phyloP scores from a whole-genome alignment of 1,140 invertebrate species.

The Cotesia typhae region DNA sequence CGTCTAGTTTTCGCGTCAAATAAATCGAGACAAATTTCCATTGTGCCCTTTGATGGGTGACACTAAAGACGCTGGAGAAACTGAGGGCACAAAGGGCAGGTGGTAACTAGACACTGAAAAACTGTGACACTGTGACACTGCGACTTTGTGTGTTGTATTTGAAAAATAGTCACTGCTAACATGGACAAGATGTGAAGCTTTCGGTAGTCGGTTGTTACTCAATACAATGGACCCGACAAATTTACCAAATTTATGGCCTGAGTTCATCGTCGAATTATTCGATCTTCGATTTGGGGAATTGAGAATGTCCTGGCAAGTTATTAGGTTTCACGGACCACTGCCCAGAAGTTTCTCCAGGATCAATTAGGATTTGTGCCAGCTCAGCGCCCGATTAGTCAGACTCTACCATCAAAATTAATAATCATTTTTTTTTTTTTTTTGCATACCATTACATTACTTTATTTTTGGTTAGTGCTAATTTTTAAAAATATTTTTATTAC shows the following conservation, averaged over 20 bases:
- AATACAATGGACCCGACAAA: constrained; percentile 48
- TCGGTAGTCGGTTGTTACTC: constrained; percentile 18
- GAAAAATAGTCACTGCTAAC: constrained; percentile 17
- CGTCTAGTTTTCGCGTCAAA: constrained; percentile 60
- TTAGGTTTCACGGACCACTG: constrained; percentile 18
- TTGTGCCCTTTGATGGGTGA: constrained; percentile 47
- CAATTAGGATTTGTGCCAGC: constrained; percentile 37
- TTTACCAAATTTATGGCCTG: constrained; percentile 47
- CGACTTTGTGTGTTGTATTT: constrained; percentile 3
- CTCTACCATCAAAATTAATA: neutral
- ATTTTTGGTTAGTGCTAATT: no score
- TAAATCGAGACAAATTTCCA: constrained; percentile 63
- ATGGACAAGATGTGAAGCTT: neutral
- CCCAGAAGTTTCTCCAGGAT: constrained; percentile 15
- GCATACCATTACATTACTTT: no score
- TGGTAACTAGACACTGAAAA: constrained; percentile 21
- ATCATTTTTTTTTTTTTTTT: neutral
- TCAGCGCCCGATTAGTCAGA: constrained; percentile 13
- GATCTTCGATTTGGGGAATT: neutral
- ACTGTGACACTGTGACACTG: no score
- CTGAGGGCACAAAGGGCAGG: constrained; percentile 22
- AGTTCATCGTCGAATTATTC: constrained; percentile 22
- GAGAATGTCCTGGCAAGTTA: constrained; percentile 14
- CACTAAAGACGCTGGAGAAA: constrained; percentile 31
- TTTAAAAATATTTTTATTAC: no score